Percentiles rank a stretch among this genome's conserved stretches.
These are phyloP conservation scores for Apostichopus californicus DNA, from an alignment of 35 echinoderm and acorn worm genomes.

Conservation along the genomic window DNA sequence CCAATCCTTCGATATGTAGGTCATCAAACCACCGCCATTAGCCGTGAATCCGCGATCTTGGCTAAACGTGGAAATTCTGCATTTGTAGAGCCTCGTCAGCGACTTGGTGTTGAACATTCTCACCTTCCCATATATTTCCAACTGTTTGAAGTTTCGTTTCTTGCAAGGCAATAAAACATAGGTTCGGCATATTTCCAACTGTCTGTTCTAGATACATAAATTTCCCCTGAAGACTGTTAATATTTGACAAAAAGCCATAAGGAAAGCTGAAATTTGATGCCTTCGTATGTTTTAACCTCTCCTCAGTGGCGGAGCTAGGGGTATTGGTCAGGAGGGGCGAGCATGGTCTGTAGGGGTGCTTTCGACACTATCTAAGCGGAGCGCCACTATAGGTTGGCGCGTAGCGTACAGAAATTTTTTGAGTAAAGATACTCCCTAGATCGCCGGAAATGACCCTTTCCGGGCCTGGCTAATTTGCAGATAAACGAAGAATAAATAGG, in stretches of 20 bases:
- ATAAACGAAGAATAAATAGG: too few relatives aligned
- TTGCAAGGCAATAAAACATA: background rate
- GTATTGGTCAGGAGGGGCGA: too few relatives aligned
- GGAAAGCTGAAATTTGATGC: background rate
- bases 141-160: background rate
- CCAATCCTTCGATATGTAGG: background rate
- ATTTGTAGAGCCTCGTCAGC: background rate
- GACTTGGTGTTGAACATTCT: background rate
- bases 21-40: conserved; percentile 3
- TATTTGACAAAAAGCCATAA: background rate
- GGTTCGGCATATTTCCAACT: background rate
- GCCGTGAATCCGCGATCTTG: background rate
- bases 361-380: too few relatives aligned
- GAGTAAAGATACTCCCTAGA: too few relatives aligned
- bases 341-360: too few relatives aligned
- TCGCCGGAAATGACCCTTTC: too few relatives aligned
- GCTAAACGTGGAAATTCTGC: background rate
- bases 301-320: background rate
- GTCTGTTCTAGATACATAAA: background rate
- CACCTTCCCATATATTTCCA: background rate
- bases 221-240: conserved; percentile 7
- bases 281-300: background rate
- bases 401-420: too few relatives aligned
- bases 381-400: too few relatives aligned
- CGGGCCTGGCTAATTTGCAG: too few relatives aligned